A percentile compares a stretch with the other conserved stretches of the same genome.
Conservation (phyloP, 2,888 invertebrate species). For the Drosophila anomelani region DNA sequence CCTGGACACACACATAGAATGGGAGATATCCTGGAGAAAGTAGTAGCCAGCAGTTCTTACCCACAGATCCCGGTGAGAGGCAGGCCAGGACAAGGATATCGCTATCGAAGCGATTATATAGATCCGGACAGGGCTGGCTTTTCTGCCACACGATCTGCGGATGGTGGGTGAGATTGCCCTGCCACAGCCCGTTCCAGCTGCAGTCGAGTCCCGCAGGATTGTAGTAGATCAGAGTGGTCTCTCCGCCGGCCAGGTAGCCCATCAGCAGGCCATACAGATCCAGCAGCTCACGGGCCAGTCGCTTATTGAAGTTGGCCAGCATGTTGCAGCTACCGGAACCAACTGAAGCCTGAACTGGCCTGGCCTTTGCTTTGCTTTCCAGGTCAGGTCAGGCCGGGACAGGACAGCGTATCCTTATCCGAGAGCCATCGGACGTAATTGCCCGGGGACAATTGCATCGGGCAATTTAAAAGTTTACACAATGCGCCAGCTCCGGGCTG, state of each 20-base stretch:
- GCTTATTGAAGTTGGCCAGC: constrained; percentile 31
- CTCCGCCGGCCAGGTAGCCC: constrained; percentile 22
- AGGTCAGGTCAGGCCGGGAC: neutral
- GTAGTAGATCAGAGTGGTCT: constrained; percentile 45
- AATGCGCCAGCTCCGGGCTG: constrained; percentile 7
- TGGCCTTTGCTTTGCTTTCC: neutral
- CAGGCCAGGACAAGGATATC: constrained; percentile 53
- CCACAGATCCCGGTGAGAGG: constrained; percentile 16
- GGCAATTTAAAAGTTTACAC: constrained; percentile 30
- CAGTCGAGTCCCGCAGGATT: constrained; percentile 50
- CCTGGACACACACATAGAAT: too few species aligned
- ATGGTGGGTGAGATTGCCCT: constrained; percentile 26
- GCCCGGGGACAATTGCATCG: constrained; percentile 9
- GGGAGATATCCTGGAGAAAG: too few species aligned
- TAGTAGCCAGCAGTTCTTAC: neutral
- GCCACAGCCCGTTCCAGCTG: constrained; percentile 40
- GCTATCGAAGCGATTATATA: constrained; percentile 16
- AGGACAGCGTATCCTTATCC: constrained; percentile 11
- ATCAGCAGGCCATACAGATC: constrained; percentile 42
- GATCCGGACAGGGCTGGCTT: neutral
- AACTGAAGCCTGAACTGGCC: neutral
- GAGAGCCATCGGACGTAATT: constrained; percentile 16
- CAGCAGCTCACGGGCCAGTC: constrained; percentile 17
- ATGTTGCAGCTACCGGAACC: constrained; percentile 21
- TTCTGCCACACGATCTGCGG: constrained; percentile 62